phyloP scores from a whole-genome alignment of 2,113 vertebrate species.

The Antigone vipio region DNA sequence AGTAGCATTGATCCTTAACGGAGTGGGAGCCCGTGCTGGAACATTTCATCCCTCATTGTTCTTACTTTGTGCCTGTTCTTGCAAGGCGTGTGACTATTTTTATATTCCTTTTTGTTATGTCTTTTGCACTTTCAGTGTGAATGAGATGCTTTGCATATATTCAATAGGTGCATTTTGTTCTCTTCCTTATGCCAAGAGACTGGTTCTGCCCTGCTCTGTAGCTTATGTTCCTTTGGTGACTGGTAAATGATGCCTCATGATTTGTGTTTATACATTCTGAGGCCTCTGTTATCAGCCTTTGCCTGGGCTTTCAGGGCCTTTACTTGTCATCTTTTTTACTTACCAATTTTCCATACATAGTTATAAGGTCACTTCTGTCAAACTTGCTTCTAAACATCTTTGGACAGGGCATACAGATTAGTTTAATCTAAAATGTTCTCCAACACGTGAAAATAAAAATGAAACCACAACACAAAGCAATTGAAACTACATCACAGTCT shows the following conservation, averaged over 20 bases:
- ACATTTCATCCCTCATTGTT: background rate
- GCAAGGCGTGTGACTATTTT: background rate
- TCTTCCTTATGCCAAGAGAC: background rate
- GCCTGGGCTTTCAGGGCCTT: background rate
- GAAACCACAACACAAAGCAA: background rate
- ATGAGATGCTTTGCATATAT: background rate
- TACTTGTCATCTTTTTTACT: background rate
- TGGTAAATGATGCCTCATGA: background rate
- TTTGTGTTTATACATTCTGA: background rate
- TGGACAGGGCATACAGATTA: background rate
- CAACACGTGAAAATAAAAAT: background rate
- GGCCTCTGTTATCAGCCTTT: background rate
- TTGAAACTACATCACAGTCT: background rate
- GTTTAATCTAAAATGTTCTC: background rate
- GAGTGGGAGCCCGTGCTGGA: background rate
- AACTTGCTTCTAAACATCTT: background rate
- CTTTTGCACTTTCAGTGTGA: fast-evolving
- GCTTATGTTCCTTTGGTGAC: background rate
- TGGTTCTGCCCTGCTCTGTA: background rate
- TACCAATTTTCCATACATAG: background rate
- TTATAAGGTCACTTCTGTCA: background rate
- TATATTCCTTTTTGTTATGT: background rate
- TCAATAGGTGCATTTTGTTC: background rate
- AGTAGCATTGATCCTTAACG: background rate
- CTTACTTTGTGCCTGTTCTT: background rate